Percentiles rank a stretch among this genome's conserved stretches.
Evolutionary conservation across 1,140 invertebrate genomes (phyloP).

Genomic region (Solenopsis invicta): DNA sequence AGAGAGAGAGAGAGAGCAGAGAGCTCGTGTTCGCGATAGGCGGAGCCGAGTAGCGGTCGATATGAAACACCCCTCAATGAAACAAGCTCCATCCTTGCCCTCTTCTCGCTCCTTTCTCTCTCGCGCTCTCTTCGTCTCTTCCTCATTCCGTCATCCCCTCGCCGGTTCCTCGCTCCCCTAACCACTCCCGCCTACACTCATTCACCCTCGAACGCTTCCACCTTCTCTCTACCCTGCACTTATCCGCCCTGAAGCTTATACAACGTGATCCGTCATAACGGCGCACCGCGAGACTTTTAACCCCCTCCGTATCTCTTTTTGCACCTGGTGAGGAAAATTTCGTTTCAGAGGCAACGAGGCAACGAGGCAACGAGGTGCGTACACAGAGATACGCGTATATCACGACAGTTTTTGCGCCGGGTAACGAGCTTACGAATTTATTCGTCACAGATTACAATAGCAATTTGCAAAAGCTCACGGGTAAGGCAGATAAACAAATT

Average conservation of each 20-base stretch:
- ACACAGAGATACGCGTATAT: neutral
- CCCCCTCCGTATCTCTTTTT: slow-evolving; percentile 31
- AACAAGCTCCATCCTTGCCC: slow-evolving; percentile 73
- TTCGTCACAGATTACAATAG: slow-evolving; percentile 2
- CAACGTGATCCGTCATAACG: slow-evolving; percentile 77
- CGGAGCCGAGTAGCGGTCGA: slow-evolving; percentile 80
- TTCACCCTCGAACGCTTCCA: slow-evolving; percentile 64
- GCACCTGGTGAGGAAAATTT: slow-evolving; percentile 46
- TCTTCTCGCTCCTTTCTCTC: slow-evolving; percentile 25
- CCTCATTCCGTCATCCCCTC: slow-evolving; percentile 35
- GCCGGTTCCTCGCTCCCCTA: slow-evolving; percentile 16
- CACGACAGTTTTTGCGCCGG: slow-evolving; percentile 14
- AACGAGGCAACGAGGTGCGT: slow-evolving; percentile 1
- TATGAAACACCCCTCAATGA: slow-evolving; percentile 81
- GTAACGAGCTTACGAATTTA: slow-evolving; percentile 22
- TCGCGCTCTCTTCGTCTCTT: slow-evolving; percentile 55
- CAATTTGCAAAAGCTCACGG: slow-evolving; percentile 25
- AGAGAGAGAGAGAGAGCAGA: neutral
- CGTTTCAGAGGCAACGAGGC: slow-evolving; percentile 31
- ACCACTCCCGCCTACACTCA: slow-evolving; percentile 41
- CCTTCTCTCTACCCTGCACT: slow-evolving; percentile 43
- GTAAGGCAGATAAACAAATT: slow-evolving; percentile 12
- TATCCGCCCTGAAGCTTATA: slow-evolving; percentile 63
- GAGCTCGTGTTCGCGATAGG: slow-evolving; percentile 66
- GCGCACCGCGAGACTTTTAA: slow-evolving; percentile 61